Percentiles rank a stretch among this genome's conserved stretches.
phyloP scores from a whole-genome alignment of 2,797 vertebrate genomes.

The Cottoperca gobio region DNA sequence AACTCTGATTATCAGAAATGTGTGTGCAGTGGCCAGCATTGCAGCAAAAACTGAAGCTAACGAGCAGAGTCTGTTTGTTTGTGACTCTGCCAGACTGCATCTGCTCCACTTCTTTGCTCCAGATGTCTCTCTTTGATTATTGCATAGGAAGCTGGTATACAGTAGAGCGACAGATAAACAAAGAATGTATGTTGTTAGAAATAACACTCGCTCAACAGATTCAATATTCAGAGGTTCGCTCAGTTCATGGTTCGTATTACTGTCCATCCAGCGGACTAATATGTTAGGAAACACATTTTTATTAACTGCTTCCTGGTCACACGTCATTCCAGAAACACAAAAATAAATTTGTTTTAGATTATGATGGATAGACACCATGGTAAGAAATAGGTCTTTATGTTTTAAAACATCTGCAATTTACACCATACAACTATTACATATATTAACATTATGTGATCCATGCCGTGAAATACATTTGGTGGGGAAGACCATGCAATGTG shows the following conservation, averaged over 20 bases:
- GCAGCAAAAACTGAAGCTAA: neutral
- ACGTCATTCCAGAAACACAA: conserved; percentile 29
- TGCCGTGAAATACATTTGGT: conserved; percentile 3
- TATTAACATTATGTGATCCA: conserved; percentile 13
- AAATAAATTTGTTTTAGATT: conserved; percentile 15
- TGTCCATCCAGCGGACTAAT: conserved; percentile 74
- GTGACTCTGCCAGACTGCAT: conserved; percentile 8
- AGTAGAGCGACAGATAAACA: conserved; percentile 43
- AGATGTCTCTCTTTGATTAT: conserved; percentile 31
- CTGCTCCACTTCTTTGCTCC: conserved; percentile 11
- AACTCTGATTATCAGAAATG: neutral
- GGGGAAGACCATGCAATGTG: neutral
- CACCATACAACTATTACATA: conserved; percentile 8
- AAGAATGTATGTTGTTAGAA: conserved; percentile 66
- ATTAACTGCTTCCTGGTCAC: conserved; percentile 71
- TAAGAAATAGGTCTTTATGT: conserved; percentile 8
- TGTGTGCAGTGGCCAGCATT: neutral
- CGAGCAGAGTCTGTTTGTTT: neutral
- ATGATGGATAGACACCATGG: neutral
- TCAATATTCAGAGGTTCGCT: conserved; percentile 64
- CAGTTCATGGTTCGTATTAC: conserved; percentile 79
- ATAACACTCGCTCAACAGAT: conserved; percentile 68
- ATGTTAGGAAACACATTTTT: conserved; percentile 62
- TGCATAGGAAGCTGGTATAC: conserved; percentile 16
- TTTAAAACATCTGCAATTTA: conserved; percentile 32